These are phyloP conservation scores for Calonectris borealis DNA, from an alignment of 2,113 vertebrate species.

Conservation along the genomic window DNA sequence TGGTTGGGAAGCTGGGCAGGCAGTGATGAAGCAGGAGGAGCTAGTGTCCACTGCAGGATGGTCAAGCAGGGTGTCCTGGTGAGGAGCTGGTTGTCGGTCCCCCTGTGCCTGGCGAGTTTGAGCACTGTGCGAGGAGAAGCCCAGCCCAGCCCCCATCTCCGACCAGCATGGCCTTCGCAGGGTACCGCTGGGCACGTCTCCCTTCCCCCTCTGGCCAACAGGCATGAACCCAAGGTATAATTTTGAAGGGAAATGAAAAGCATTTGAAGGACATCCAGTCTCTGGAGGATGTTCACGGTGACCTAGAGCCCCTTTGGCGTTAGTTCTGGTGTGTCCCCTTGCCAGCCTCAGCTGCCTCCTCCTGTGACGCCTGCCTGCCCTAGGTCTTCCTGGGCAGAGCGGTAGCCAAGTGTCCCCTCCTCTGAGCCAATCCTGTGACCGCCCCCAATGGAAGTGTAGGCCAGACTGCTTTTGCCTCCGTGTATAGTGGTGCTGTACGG, in stretches of 20 bases:
- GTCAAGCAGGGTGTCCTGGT: neutral
- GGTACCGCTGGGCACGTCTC: neutral
- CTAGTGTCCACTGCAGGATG: neutral
- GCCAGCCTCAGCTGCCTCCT: neutral
- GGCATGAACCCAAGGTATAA: neutral
- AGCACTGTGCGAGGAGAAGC: neutral
- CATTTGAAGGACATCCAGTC: neutral
- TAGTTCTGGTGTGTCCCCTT: neutral
- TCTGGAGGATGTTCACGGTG: neutral
- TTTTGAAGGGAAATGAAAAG: neutral
- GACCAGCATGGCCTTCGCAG: neutral
- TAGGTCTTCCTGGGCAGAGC: neutral
- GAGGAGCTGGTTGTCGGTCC: neutral
- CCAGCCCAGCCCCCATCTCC: neutral
- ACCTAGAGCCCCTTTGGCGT: neutral
- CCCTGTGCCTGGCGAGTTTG: neutral
- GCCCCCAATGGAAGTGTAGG: rapidly evolving
- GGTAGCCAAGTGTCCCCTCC: neutral
- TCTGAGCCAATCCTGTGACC: neutral
- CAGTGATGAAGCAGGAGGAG: neutral
- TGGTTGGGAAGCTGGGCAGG: neutral
- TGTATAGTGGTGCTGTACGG: no score
- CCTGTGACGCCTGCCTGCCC: rapidly evolving
- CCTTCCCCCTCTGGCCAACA: neutral
- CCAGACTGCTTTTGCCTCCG: neutral